Percentiles rank a stretch among this genome's conserved stretches.
Conservation (phyloP, 2,888 invertebrate species). For the Hololepta plana region DNA sequence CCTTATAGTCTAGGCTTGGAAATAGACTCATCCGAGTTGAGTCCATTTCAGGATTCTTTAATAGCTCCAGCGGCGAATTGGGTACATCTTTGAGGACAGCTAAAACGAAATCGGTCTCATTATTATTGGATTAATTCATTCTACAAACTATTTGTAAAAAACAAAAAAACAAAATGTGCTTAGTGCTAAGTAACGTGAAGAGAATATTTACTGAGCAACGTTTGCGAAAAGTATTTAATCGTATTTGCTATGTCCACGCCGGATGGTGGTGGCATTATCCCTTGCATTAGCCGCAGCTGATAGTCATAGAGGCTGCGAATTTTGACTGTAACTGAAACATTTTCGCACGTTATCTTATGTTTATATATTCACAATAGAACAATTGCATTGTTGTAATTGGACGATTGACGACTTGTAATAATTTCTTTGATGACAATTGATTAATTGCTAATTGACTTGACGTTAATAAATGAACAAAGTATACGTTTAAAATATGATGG, state of each 20-base stretch:
- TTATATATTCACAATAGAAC: too few species aligned
- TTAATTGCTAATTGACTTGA: too few species aligned
- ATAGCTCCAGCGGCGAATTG: constrained; percentile 79
- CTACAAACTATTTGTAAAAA: not conserved
- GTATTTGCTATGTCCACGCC: constrained; percentile 95
- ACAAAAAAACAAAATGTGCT: constrained; percentile 3
- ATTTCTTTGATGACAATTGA: too few species aligned
- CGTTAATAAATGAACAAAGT: too few species aligned
- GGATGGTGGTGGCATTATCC: constrained; percentile 79
- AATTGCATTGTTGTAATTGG: too few species aligned
- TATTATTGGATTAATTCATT: not conserved
- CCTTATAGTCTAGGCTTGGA: constrained; percentile 93
- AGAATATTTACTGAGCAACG: constrained; percentile 61
- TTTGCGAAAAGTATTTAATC: constrained; percentile 95
- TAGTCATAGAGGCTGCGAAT: constrained; percentile 93
- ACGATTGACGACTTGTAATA: too few species aligned
- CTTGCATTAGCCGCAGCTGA: constrained; percentile 81
- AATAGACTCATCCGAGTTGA: constrained; percentile 74
- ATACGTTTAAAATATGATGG: too few species aligned
- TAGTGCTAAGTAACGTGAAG: constrained; percentile 1
- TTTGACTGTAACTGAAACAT: constrained; percentile 95
- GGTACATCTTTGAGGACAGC: constrained; percentile 95
- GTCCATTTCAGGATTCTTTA: constrained; percentile 75
- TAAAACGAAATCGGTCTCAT: constrained; percentile 23
- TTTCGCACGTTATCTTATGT: too few species aligned